phyloP scores from a whole-genome alignment of 2,888 invertebrate species.

The Apotomis turbidana region DNA sequence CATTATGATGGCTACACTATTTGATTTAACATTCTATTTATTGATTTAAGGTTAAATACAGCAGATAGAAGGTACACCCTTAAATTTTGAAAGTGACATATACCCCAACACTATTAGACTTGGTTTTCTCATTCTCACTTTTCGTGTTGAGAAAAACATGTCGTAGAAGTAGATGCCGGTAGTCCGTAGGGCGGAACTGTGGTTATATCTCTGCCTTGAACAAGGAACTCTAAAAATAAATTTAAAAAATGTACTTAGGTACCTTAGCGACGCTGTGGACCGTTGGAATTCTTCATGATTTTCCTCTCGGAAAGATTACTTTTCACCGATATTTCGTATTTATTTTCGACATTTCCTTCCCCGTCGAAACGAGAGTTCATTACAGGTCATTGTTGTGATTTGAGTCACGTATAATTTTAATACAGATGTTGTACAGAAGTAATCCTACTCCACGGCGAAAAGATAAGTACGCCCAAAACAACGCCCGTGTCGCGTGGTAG shows the following conservation, averaged over 20 bases:
- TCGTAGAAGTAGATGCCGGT: too few relatives aligned
- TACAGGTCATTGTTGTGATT: constrained; percentile 30
- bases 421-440: constrained; percentile 32
- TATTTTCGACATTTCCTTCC: constrained; percentile 26
- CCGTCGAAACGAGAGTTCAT: constrained; percentile 24
- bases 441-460: constrained; percentile 12
- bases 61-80: too few relatives aligned
- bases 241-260: not conserved
- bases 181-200: too few relatives aligned
- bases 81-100: too few relatives aligned
- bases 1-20: too few relatives aligned
- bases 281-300: not conserved
- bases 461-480: not conserved
- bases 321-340: constrained; percentile 26
- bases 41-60: too few relatives aligned
- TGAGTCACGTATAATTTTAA: constrained; percentile 39
- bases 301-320: constrained; percentile 8
- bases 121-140: too few relatives aligned
- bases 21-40: too few relatives aligned
- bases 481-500: not conserved
- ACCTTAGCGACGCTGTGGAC: not conserved
- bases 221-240: not conserved
- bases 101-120: too few relatives aligned
- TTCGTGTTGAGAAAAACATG: too few relatives aligned
- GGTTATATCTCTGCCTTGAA: too few relatives aligned